phyloP scores from a whole-genome alignment of 1,140 invertebrate genomes.

The Danaus plexippus region DNA sequence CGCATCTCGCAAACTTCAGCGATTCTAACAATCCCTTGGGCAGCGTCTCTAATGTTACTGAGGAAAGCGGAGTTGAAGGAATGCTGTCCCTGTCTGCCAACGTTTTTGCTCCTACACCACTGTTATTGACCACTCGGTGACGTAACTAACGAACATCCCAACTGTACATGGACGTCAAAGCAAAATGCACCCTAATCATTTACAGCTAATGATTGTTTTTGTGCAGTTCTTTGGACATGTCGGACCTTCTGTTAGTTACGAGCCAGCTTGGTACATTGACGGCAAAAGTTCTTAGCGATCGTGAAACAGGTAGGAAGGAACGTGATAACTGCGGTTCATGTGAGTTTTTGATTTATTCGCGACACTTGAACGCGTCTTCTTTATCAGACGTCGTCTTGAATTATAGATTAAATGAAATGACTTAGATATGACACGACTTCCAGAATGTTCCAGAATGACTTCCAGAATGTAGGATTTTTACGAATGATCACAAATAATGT shows the following conservation, averaged over 20 bases:
- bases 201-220: slow-evolving; percentile 4
- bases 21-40: slow-evolving; percentile 42
- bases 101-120: slow-evolving; percentile 50
- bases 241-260: neutral
- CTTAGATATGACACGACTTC: no score
- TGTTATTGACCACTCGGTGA: slow-evolving; percentile 43
- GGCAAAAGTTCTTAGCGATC: slow-evolving; percentile 14
- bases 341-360: slow-evolving; percentile 23
- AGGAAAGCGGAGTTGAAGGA: slow-evolving; percentile 34
- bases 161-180: neutral
- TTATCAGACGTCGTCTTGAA: no score
- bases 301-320: slow-evolving; percentile 21
- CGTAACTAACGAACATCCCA: slow-evolving; percentile 7
- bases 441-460: no score
- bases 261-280: slow-evolving; percentile 16
- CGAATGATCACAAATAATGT: no score
- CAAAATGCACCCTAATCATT: neutral
- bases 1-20: slow-evolving; percentile 23
- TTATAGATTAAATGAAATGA: no score
- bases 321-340: slow-evolving; percentile 20
- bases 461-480: no score
- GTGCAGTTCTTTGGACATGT: neutral
- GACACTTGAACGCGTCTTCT: slow-evolving; percentile 10
- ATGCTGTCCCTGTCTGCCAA: slow-evolving; percentile 48
- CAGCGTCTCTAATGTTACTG: slow-evolving; percentile 38